Evolutionary conservation across 1,140 invertebrate genomes (phyloP), one percentile per base, ranked within the genome.

Genomic region (Macrostomum lignano): DNA sequence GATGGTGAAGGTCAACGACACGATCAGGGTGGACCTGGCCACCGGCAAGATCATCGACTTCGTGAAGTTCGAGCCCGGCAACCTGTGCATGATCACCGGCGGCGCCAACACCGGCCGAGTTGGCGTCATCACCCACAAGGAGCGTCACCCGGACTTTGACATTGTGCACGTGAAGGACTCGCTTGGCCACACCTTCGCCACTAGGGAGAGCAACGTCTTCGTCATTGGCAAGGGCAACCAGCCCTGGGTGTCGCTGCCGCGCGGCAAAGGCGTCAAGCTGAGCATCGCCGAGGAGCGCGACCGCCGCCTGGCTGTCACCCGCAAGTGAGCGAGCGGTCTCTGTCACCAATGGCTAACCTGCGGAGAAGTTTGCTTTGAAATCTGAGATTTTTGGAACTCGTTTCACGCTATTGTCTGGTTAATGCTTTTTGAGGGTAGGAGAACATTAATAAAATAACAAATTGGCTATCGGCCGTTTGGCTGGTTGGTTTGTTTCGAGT

Each of bases 21-120:
- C 84, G 24, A 71, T 98, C 48, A 79, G 91, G 54, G 61, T 93
- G 28, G 84, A 98, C 49, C 82, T 96, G 52, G 73, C 74, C 37
- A 70, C 70, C 33, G 68, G 71, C 37, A 96, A 94, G 63, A 91
- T 98, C 49, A 72, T 84, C 52, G 86, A 98, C 51, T 86, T 73
- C 56, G 88, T 98, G 51, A 82, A 88, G 60, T 96, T 98, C 58
- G 88, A 98, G 51, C 72, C 77, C 44, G 79, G 82, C 38, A 91
- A 93, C 57, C 53, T 93, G 37, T 88, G 79, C 61, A 93, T 93
- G 81, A 82, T 98, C 51, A 98, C 88, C 51, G 86, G 86, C 60
- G 91, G 91, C 44, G 72, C 82, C 58, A 98, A 98, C 68, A 91
- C 96, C 69, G 91, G 91, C 45, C 76, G 91, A 63, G 82, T 98